Percentiles rank a stretch among this genome's conserved stretches.
Evolutionary conservation across 2,888 invertebrate species (phyloP).

Genomic region (Chloroclysta siterata): DNA sequence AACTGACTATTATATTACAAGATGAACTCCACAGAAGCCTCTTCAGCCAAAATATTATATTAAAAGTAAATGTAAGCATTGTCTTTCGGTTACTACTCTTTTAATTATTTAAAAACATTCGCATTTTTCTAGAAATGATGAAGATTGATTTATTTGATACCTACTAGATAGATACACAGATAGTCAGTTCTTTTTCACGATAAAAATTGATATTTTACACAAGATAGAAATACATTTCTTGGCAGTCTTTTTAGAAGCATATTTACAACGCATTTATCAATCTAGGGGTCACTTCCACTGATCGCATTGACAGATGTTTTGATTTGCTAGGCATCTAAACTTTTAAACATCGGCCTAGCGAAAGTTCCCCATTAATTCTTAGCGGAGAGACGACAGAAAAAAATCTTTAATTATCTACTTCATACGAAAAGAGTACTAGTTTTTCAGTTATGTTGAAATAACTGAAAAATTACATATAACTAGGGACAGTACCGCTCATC

Average conservation of each 20-base stretch:
- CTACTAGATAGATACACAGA: slow-evolving; percentile 11
- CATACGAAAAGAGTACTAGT: neutral
- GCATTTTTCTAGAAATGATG: slow-evolving; percentile 12
- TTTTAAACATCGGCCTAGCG: too few relatives aligned
- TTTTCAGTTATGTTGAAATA: too few relatives aligned
- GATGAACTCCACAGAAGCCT: too few relatives aligned
- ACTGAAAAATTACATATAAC: too few relatives aligned
- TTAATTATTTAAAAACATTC: neutral
- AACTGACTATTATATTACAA: too few relatives aligned
- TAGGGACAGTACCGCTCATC: too few relatives aligned
- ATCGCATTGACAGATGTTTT: neutral
- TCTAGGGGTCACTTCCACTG: neutral
- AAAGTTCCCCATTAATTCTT: too few relatives aligned
- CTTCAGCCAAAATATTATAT: too few relatives aligned
- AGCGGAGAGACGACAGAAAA: too few relatives aligned
- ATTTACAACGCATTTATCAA: slow-evolving; percentile 28
- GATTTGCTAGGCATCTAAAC: neutral
- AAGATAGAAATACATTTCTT: slow-evolving; percentile 21
- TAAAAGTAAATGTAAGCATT: neutral
- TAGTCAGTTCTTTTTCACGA: slow-evolving; percentile 30
- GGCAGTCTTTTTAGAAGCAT: slow-evolving; percentile 44
- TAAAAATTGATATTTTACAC: slow-evolving; percentile 13
- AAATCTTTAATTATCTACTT: neutral
- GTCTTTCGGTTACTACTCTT: neutral
- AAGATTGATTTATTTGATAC: slow-evolving; percentile 8